Base-by-base conservation (phyloP, 1,140 invertebrate genomes). In the Zaprionus ghesquierei region DNA sequence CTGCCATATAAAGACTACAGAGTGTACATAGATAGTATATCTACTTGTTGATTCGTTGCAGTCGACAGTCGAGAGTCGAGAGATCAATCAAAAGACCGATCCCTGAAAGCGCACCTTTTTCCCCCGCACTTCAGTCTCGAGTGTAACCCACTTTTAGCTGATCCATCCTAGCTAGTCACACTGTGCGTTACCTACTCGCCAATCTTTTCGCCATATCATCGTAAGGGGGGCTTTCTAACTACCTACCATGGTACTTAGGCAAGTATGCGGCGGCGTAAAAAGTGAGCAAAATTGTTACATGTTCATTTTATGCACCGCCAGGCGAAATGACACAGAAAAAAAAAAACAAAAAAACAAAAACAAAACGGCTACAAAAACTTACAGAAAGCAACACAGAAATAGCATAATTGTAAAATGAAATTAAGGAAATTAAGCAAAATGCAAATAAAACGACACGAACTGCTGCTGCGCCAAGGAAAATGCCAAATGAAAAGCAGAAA, bases 271-370 rank as follows among this genome's bases (percentile, higher is more conserved):
- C 56, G 46, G 69, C 53, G 22, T 72, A 68, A 72, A 73, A 64
- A 62, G 58, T 63, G 51, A 69, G 61, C 63, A 69, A 75, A 81
- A 59, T 60, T 50, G 56, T 64, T 75, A 68, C 70, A 81, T 81
- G 62, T 64, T 56, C 51, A 63, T 53, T n/a, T 38, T 69, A 61
- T 69, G 71, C 65, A 55, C 49, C 41, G 41, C 41, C 9, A 25
- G 54, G 64, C 65, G 65, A 78, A 75, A 73, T 65, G 64, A 69
- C 74, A 69, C 70, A 77, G 56, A 74, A 69, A 68, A 65, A 71
- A 76, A 76, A 46, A 74, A 72, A 72, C 49, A 22, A 18, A 55
- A 76, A 69, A 69, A 73, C 38, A 71, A 72, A 86, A 65, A 80
- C 69, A 80, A 27, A 33, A 33, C 31, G 31, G 31, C 35, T n/a